Percentiles rank a stretch among this genome's conserved stretches.
Evolutionary conservation across 2,888 invertebrate genomes (phyloP).

Genomic region (Nomada fabriciana): DNA sequence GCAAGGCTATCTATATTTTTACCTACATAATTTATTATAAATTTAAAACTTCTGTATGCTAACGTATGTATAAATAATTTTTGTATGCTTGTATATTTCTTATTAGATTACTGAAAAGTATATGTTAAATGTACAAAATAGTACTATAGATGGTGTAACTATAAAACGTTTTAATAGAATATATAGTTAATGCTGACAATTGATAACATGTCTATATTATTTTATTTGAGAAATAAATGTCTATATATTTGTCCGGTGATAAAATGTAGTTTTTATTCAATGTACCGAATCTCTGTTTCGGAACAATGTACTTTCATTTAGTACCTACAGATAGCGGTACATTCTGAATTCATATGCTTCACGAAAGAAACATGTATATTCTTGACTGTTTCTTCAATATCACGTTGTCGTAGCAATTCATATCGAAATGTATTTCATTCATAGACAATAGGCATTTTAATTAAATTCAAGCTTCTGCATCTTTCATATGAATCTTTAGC

Average conservation of each 20-base stretch:
- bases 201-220: neutral
- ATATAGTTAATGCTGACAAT: slow-evolving; percentile 1
- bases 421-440: neutral
- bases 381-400: neutral
- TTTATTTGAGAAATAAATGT: slow-evolving; percentile 5
- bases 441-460: neutral
- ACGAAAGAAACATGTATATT: slow-evolving; percentile 5
- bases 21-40: slow-evolving; percentile 37
- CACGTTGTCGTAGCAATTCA: neutral
- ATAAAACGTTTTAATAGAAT: neutral
- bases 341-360: neutral
- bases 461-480: neutral
- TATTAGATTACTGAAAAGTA: neutral
- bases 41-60: slow-evolving; percentile 3
- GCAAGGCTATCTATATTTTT: slow-evolving; percentile 1
- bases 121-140: slow-evolving; percentile 15
- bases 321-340: neutral
- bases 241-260: slow-evolving; percentile 13
- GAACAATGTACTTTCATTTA: neutral
- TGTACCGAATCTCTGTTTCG: neutral
- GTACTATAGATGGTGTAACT: neutral
- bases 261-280: neutral
- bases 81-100: slow-evolving; percentile 14
- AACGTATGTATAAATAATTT: slow-evolving; percentile 19
- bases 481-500: too few relatives aligned